These are phyloP conservation scores for Enteromius treurensis DNA, from an alignment of 2,797 vertebrate genomes.

Conservation along the genomic window DNA sequence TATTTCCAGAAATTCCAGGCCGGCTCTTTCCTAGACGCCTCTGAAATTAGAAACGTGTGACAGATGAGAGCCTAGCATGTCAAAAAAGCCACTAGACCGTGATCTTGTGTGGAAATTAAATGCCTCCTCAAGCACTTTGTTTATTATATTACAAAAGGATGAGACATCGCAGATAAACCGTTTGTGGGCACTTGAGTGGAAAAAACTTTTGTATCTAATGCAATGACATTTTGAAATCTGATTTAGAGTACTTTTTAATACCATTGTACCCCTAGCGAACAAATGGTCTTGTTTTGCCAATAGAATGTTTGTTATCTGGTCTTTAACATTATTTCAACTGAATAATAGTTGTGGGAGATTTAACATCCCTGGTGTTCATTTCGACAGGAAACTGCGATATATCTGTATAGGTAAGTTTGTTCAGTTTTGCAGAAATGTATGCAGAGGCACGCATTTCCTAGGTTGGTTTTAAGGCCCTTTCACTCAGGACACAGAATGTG, in stretches of 20 bases:
- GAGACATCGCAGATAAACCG: neutral
- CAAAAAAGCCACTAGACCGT: neutral
- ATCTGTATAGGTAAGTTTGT: no score
- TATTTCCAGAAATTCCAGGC: constrained; percentile 99
- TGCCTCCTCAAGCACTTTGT: neutral
- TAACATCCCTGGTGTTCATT: no score
- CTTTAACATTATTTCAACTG: no score
- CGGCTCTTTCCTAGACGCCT: constrained; percentile 87
- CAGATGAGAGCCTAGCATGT: neutral
- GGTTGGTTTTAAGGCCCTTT: no score
- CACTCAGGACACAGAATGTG: no score
- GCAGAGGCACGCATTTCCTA: no score
- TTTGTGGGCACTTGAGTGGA: neutral
- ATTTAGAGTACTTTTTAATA: neutral
- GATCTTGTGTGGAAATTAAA: neutral
- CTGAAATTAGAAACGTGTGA: constrained; percentile 66
- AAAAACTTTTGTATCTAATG: neutral
- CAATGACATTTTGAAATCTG: neutral
- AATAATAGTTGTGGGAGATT: no score
- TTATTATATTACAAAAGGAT: neutral
- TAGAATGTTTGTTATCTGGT: no score
- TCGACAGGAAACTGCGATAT: no score
- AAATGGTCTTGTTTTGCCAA: neutral
- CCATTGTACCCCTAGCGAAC: neutral
- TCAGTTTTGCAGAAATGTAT: no score